A percentile compares a stretch with the other conserved stretches of the same genome.
Conservation (phyloP, 2,113 vertebrate genomes). For the Eleginops maclovinus region DNA sequence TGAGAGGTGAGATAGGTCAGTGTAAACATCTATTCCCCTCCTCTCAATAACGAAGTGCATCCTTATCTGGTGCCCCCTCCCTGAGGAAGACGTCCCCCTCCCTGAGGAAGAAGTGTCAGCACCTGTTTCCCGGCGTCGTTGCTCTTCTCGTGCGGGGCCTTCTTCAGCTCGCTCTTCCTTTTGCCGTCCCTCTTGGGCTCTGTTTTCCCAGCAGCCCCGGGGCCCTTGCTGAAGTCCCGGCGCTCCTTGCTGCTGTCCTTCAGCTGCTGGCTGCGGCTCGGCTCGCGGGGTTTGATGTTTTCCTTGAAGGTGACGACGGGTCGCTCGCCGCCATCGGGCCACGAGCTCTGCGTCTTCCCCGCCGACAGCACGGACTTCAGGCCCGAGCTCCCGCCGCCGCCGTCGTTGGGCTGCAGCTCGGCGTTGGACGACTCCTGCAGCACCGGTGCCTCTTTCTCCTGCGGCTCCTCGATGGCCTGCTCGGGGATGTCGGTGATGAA, state of each 20-base stretch:
- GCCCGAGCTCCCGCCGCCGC: conserved; percentile 82
- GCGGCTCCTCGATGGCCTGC: conserved; percentile 90
- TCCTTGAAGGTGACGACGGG: conserved; percentile 97
- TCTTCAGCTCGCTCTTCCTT: conserved; percentile 93
- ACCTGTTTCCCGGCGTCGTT: conserved; percentile 90
- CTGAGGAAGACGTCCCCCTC: too few relatives aligned
- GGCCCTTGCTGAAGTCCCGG: conserved; percentile 87
- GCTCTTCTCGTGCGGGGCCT: conserved; percentile 85
- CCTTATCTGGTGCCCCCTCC: too few relatives aligned
- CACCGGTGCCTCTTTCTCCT: conserved; percentile 90
- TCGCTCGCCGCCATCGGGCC: conserved; percentile 89
- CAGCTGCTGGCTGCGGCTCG: conserved; percentile 85
- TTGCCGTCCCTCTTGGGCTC: conserved; percentile 93
- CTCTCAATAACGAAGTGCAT: too few relatives aligned
- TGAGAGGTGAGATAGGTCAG: too few relatives aligned
- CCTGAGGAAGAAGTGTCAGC: too few relatives aligned
- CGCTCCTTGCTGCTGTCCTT: conserved; percentile 90
- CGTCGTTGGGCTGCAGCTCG: conserved; percentile 85
- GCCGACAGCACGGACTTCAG: conserved; percentile 93
- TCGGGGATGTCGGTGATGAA: conserved; percentile 96
- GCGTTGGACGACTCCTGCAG: conserved; percentile 89
- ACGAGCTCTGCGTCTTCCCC: conserved; percentile 89
- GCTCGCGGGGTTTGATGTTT: conserved; percentile 95
- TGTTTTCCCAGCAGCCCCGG: conserved; percentile 82
- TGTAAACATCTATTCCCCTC: too few relatives aligned